These are phyloP conservation scores for Congeria kusceri DNA, from an alignment of 2,888 invertebrate genomes.

Conservation along the genomic window DNA sequence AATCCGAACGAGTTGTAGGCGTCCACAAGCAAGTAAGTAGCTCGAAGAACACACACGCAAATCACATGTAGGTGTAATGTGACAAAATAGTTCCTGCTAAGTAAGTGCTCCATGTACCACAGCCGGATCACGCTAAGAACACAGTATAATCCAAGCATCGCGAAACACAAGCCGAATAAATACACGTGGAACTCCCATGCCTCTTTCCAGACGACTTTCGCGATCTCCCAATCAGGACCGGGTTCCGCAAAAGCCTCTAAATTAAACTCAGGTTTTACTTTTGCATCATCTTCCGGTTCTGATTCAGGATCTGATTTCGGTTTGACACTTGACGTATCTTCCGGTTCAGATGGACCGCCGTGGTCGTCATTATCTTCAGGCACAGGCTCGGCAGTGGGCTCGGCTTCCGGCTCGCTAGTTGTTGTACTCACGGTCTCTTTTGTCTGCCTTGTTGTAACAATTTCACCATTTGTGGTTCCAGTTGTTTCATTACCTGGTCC, in stretches of 20 bases:
- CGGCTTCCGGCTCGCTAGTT: too few species aligned
- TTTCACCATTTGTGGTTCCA: too few species aligned
- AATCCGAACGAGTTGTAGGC: conserved; percentile 95
- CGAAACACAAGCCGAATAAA: conserved; percentile 93
- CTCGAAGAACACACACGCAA: conserved; percentile 90
- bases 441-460: too few species aligned
- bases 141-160: conserved; percentile 93
- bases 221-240: conserved; percentile 80
- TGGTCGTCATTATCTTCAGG: conserved; percentile 23
- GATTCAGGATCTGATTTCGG: conserved; percentile 63
- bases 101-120: conserved; percentile 93
- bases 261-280: conserved; percentile 9
- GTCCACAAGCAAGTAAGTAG: conserved; percentile 95
- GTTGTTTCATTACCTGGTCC: too few species aligned
- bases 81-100: conserved; percentile 95
- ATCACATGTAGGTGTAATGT: conserved; percentile 93
- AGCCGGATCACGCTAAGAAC: conserved; percentile 94
- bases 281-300: conserved; percentile 21
- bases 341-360: conserved; percentile 20
- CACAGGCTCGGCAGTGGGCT: conserved; percentile 11
- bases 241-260: conserved; percentile 71
- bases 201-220: conserved; percentile 87
- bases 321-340: conserved; percentile 17
- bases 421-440: too few species aligned
- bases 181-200: conserved; percentile 97